phyloP scores from a whole-genome alignment of 2,113 vertebrate species.

The Stomatorhinus ivindoensis region DNA sequence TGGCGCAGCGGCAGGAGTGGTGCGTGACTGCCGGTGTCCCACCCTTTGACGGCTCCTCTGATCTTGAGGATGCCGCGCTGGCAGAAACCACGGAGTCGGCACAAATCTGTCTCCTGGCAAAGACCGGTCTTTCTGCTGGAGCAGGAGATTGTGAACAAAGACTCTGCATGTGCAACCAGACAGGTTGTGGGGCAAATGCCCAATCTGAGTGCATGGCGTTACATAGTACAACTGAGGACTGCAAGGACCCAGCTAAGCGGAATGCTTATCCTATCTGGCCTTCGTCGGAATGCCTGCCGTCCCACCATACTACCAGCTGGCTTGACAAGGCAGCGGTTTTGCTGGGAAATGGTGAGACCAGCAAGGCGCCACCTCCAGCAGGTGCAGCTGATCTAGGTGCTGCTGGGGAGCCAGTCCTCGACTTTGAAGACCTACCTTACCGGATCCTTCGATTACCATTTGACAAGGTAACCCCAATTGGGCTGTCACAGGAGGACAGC shows the following conservation, averaged over 20 bases:
- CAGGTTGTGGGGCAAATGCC: neutral
- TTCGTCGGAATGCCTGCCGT: neutral
- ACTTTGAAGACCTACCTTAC: conserved; percentile 23
- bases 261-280: neutral
- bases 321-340: neutral
- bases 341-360: neutral
- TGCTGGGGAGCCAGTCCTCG: neutral
- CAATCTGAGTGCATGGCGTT: neutral
- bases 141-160: neutral
- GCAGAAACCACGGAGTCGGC: neutral
- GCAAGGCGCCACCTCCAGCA: neutral
- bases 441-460: conserved; percentile 54
- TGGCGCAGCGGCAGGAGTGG: conserved; percentile 40
- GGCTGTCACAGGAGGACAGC: conserved; percentile 21
- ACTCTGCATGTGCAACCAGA: neutral
- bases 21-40: conserved; percentile 35
- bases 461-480: conserved; percentile 33
- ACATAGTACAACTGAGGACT: neutral
- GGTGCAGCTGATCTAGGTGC: neutral
- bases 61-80: conserved; percentile 38
- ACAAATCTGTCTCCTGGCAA: neutral
- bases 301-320: conserved; percentile 9
- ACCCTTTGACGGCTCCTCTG: conserved; percentile 52
- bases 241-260: neutral
- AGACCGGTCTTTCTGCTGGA: neutral